These are phyloP conservation scores for Gymnocephalus cernua DNA, from an alignment of 2,113 vertebrate species.

Conservation along the genomic window DNA sequence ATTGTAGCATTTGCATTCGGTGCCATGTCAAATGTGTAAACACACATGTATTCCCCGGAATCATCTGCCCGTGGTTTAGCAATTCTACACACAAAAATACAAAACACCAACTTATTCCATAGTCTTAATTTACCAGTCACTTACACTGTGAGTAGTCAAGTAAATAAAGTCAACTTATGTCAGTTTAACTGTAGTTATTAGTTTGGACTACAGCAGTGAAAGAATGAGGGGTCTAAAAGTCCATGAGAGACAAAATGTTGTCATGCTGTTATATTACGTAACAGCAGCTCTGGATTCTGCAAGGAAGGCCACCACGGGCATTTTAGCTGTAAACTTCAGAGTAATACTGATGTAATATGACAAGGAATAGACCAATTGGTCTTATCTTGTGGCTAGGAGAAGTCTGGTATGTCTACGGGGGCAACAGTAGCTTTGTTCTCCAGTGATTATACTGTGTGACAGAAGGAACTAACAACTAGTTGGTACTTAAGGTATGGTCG, in stretches of 20 bases:
- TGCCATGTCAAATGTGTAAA: slow-evolving; percentile 91
- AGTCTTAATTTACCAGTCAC: slow-evolving; percentile 17
- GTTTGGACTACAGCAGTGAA: slow-evolving; percentile 41
- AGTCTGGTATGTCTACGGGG: slow-evolving; percentile 69
- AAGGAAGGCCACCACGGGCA: slow-evolving; percentile 65
- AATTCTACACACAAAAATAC: slow-evolving; percentile 86
- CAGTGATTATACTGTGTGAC: slow-evolving; percentile 56
- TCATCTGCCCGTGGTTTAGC: slow-evolving; percentile 92
- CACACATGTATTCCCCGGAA: slow-evolving; percentile 96
- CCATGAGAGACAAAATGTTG: slow-evolving; percentile 44
- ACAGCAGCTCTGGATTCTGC: slow-evolving; percentile 56
- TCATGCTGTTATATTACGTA: slow-evolving; percentile 49
- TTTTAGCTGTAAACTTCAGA: slow-evolving; percentile 68
- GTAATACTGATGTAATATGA: slow-evolving; percentile 78
- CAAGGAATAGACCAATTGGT: slow-evolving; percentile 80
- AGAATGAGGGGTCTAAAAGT: slow-evolving; percentile 26
- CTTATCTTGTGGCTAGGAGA: slow-evolving; percentile 71
- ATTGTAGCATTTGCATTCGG: slow-evolving; percentile 96
- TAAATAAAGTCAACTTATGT: slow-evolving; percentile 34
- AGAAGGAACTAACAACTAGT: slow-evolving; percentile 53
- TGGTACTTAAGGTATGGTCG: slow-evolving; percentile 26
- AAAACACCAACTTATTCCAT: slow-evolving; percentile 40
- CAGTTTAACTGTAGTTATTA: slow-evolving; percentile 55
- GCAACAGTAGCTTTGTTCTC: slow-evolving; percentile 60
- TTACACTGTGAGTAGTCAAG: slow-evolving; percentile 20